A percentile compares a stretch with the other conserved stretches of the same genome.
These are phyloP conservation scores for Orchesella flavescens DNA, from an alignment of 2,888 invertebrate genomes.

Conservation along the genomic window DNA sequence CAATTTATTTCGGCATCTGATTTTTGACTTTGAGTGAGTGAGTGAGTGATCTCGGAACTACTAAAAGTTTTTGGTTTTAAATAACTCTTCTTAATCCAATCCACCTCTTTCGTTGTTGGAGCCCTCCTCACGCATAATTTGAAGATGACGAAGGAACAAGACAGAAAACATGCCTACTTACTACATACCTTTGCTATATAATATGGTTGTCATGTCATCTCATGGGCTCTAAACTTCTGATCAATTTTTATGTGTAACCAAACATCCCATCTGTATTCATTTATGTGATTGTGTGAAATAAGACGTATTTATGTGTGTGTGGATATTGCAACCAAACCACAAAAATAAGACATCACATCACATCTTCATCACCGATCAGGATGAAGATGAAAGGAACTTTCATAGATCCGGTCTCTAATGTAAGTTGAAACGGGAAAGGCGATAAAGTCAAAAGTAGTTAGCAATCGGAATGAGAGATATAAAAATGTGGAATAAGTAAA, in stretches of 20 bases:
- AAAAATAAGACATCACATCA: slow-evolving; percentile 34
- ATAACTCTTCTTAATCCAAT: no score
- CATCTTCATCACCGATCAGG: neutral
- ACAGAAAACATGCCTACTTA: slow-evolving; percentile 2
- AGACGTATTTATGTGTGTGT: slow-evolving; percentile 37
- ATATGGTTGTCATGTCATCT: no score
- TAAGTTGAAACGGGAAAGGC: no score
- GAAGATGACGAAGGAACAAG: slow-evolving; percentile 25
- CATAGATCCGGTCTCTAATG: neutral
- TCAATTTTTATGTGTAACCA: slow-evolving; percentile 1
- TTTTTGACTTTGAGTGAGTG: no score
- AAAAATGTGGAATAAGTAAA: neutral
- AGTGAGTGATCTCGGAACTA: no score
- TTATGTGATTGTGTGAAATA: slow-evolving; percentile 52
- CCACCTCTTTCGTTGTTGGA: no score
- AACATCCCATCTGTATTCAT: slow-evolving; percentile 51
- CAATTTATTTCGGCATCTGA: no score
- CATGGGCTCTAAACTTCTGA: neutral
- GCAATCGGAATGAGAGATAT: slow-evolving; percentile 1
- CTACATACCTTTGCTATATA: no score
- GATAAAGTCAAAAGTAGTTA: neutral
- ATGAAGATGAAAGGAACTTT: neutral
- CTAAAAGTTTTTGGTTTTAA: no score
- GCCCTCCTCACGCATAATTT: slow-evolving; percentile 9
- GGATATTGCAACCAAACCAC: slow-evolving; percentile 44